phyloP scores from a whole-genome alignment of 53 echinoderm and acorn worm species.

The Luidia sarsii region DNA sequence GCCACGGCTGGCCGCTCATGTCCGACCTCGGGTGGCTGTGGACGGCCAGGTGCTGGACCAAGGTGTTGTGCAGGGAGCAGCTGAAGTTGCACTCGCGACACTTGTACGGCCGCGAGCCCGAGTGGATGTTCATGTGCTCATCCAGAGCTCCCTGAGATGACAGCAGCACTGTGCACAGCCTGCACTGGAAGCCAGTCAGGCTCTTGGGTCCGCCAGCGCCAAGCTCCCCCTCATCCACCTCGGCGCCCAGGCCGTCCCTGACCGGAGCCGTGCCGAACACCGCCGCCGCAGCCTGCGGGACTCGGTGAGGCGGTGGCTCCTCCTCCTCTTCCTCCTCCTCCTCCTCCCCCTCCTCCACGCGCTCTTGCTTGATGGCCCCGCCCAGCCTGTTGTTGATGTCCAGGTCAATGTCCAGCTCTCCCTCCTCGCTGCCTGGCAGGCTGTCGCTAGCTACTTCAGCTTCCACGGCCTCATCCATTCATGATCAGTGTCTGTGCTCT shows the following conservation, averaged over 20 bases:
- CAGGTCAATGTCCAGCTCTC: slow-evolving; percentile 51
- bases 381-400: slow-evolving; percentile 40
- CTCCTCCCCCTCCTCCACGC: slow-evolving; percentile 11
- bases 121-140: slow-evolving; percentile 98
- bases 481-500: slow-evolving; percentile 34
- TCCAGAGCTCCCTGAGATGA: slow-evolving; percentile 87
- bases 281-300: too few species aligned
- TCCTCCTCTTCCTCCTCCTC: background rate
- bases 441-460: slow-evolving; percentile 50
- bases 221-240: too few species aligned
- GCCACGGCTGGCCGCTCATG: slow-evolving; percentile 67
- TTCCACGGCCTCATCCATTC: slow-evolving; percentile 52
- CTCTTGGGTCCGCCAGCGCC: background rate
- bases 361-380: slow-evolving; percentile 35
- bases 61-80: slow-evolving; percentile 91
- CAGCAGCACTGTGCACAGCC: slow-evolving; percentile 87
- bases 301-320: background rate
- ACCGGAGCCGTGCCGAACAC: too few species aligned
- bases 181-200: slow-evolving; percentile 85
- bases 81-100: slow-evolving; percentile 96
- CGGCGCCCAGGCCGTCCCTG: too few species aligned
- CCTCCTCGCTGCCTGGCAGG: slow-evolving; percentile 55
- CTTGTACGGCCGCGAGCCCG: slow-evolving; percentile 89
- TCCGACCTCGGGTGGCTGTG: slow-evolving; percentile 72
- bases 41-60: slow-evolving; percentile 84